Evolutionary conservation across 2,888 invertebrate genomes (phyloP).

Genomic region (Ophioninae sp.): DNA sequence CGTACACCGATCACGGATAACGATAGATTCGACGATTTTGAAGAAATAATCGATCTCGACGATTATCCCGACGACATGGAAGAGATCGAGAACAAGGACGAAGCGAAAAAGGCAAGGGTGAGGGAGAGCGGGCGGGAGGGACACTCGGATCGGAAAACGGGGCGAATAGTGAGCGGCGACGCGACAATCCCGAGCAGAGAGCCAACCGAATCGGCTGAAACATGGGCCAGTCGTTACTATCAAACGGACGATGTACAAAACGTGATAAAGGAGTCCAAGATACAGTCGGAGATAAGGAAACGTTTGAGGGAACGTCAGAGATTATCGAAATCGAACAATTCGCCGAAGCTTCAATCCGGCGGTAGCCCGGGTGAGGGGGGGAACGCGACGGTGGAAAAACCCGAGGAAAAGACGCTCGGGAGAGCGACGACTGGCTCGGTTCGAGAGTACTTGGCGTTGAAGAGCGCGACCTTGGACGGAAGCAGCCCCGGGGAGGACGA

Average conservation of each 20-base stretch:
- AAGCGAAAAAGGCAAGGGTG: conserved; percentile 26
- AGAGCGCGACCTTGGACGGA: conserved; percentile 63
- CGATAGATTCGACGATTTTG: conserved; percentile 72
- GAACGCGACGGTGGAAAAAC: conserved; percentile 40
- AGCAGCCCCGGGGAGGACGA: conserved; percentile 17
- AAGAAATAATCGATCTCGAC: conserved; percentile 79
- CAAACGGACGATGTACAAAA: conserved; percentile 79
- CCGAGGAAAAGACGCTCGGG: conserved; percentile 52
- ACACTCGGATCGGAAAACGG: conserved; percentile 26
- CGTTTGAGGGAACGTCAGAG: conserved; percentile 78
- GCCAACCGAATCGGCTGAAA: conserved; percentile 73
- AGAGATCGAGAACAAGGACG: conserved; percentile 70
- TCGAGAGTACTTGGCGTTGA: conserved; percentile 78
- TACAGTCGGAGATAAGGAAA: conserved; percentile 80
- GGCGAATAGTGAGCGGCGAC: conserved; percentile 8
- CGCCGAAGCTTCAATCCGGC: conserved; percentile 67
- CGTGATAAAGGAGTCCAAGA: conserved; percentile 80
- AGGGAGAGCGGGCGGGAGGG: conserved; percentile 39
- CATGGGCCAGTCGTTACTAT: conserved; percentile 79
- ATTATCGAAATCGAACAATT: conserved; percentile 74
- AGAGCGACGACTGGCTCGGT: conserved; percentile 76
- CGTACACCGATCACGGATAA: conserved; percentile 58
- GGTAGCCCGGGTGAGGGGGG: conserved; percentile 67
- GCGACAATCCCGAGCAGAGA: conserved; percentile 22
- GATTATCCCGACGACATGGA: conserved; percentile 79